Percentiles rank a stretch among this genome's conserved stretches.
Evolutionary conservation across 2,113 vertebrate species (phyloP).

Genomic region (Orycteropus afer): DNA sequence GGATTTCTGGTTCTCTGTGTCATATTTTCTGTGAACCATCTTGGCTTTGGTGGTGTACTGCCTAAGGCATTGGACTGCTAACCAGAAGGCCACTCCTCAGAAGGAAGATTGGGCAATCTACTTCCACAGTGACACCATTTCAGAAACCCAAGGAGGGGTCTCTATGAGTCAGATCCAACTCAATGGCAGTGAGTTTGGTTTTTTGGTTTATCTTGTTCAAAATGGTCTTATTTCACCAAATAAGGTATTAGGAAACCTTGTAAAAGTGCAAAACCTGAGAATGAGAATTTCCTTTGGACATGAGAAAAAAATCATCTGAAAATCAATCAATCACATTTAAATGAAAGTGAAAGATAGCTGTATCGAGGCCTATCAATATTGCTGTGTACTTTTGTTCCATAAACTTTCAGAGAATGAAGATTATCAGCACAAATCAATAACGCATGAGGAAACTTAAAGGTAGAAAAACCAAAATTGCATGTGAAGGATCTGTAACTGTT

Average conservation of each 20-base stretch:
- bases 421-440: neutral
- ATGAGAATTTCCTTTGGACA: neutral
- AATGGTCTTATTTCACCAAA: neutral
- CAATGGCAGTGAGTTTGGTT: too few relatives aligned
- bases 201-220: too few relatives aligned
- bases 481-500: accelerated
- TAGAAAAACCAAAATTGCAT: neutral
- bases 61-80: too few relatives aligned
- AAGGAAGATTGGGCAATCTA: too few relatives aligned
- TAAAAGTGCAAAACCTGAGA: neutral
- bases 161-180: too few relatives aligned
- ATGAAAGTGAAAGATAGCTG: neutral
- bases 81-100: too few relatives aligned
- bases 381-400: neutral
- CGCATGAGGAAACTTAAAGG: neutral
- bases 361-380: neutral
- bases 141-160: too few relatives aligned
- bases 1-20: neutral
- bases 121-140: too few relatives aligned
- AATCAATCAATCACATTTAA: neutral
- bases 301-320: neutral
- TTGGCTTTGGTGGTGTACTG: too few relatives aligned
- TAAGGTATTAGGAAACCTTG: neutral
- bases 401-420: neutral
- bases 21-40: neutral